phyloP scores from a whole-genome alignment of 2,888 invertebrate genomes.

The Cyclophora albipunctata region DNA sequence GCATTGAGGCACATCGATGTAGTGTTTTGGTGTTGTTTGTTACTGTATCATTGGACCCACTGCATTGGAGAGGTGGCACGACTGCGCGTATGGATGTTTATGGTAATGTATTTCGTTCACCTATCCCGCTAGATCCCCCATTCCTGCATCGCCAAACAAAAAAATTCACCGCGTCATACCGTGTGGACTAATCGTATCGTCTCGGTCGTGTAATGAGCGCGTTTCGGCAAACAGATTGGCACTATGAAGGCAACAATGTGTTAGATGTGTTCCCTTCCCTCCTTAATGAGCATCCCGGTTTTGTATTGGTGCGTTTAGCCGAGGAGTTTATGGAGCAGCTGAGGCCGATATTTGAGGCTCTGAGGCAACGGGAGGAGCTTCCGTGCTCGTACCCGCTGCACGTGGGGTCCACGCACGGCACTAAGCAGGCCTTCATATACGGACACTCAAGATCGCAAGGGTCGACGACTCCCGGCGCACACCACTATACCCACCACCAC shows the following conservation, averaged over 20 bases:
- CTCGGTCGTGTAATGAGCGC: conserved; percentile 42
- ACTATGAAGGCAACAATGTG: conserved; percentile 60
- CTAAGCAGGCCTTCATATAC: conserved; percentile 77
- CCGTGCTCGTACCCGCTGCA: conserved; percentile 94
- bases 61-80: conserved; percentile 74
- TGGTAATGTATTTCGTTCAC: conserved; percentile 69
- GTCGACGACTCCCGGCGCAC: conserved; percentile 78
- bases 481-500: conserved; percentile 78
- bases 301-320: conserved; percentile 79
- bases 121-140: conserved; percentile 62
- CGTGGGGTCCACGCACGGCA: conserved; percentile 82
- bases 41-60: conserved; percentile 67
- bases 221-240: conserved; percentile 65
- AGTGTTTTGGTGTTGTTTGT: conserved; percentile 71
- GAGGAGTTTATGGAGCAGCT: conserved; percentile 96
- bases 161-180: conserved; percentile 50
- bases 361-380: conserved; percentile 92
- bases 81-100: conserved; percentile 61
- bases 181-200: conserved; percentile 63
- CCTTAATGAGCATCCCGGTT: conserved; percentile 65
- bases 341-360: conserved; percentile 96
- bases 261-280: conserved; percentile 40
- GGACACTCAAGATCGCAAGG: conserved; percentile 78
- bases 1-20: conserved; percentile 67
- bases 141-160: conserved; percentile 40